These are phyloP conservation scores for Podarcis lilfordi DNA, from an alignment of 2,797 vertebrate species.

Conservation along the genomic window DNA sequence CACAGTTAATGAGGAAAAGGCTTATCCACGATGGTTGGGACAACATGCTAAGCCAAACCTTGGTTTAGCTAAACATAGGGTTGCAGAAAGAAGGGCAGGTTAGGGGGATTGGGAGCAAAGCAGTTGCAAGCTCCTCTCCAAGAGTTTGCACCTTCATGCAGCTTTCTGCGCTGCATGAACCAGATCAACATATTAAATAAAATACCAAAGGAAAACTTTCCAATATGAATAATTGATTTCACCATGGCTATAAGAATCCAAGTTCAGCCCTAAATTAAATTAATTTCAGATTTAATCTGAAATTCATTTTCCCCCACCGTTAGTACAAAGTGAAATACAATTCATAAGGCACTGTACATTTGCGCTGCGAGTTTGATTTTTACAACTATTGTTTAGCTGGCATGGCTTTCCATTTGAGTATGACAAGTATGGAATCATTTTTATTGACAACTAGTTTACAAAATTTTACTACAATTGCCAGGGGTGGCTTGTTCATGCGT, in stretches of 20 bases:
- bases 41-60: too few species aligned
- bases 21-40: too few species aligned
- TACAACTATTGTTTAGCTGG: background rate
- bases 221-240: slow-evolving; percentile 1
- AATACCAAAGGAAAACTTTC: slow-evolving; percentile 1
- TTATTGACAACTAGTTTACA: background rate
- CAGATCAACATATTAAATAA: background rate
- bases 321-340: background rate
- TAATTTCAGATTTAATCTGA: background rate
- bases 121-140: too few species aligned
- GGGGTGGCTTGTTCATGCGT: background rate
- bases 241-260: background rate
- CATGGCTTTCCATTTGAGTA: background rate
- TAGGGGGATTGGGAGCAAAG: too few species aligned
- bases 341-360: slow-evolving; percentile 9
- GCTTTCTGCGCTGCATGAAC: background rate
- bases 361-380: slow-evolving; percentile 4
- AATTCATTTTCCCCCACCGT: slow-evolving; percentile 22
- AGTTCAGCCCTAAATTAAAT: background rate
- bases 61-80: too few species aligned
- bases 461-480: background rate
- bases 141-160: too few species aligned
- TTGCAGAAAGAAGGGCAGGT: too few species aligned
- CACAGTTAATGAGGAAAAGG: too few species aligned
- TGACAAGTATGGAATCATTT: background rate